A percentile compares a stretch with the other conserved stretches of the same genome.
phyloP scores from a whole-genome alignment of 2,113 vertebrate genomes.

The Tupaia tana region DNA sequence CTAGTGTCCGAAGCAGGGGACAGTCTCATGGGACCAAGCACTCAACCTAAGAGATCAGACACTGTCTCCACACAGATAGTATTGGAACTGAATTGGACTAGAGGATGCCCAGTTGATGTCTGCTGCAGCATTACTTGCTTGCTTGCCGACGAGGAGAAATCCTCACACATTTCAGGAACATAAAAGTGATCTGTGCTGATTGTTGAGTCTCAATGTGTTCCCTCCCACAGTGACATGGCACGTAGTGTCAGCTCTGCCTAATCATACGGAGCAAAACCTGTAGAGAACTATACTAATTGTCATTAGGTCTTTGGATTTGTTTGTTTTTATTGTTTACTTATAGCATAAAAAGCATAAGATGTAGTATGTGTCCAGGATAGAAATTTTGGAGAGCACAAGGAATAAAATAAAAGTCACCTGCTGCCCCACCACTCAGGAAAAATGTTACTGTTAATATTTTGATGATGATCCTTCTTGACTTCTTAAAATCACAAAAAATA shows the following conservation, averaged over 20 bases:
- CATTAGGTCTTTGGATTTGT: not conserved
- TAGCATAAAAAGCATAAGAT: not conserved
- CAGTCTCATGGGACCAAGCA: no score
- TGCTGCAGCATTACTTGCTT: no score
- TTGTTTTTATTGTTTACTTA: not conserved
- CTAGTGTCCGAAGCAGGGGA: no score
- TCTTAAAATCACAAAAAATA: conserved; percentile 27
- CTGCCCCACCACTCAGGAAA: not conserved
- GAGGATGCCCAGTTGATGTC: no score
- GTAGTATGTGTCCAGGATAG: not conserved
- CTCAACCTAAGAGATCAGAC: no score
- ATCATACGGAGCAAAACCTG: not conserved
- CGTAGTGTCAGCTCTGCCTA: not conserved
- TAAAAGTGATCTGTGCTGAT: no score
- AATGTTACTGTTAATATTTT: not conserved
- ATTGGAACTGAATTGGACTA: no score
- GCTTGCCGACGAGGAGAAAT: no score
- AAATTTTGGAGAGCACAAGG: conserved; percentile 32
- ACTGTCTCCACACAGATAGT: no score
- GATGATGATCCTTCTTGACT: not conserved
- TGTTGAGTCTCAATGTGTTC: no score
- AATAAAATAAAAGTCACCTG: conserved; percentile 9
- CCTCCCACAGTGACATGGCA: no score
- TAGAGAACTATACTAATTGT: not conserved
- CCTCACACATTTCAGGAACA: no score